A percentile compares a stretch with the other conserved stretches of the same genome.
Evolutionary conservation across 2,113 vertebrate species (phyloP).

Genomic region (Catagonus wagneri): DNA sequence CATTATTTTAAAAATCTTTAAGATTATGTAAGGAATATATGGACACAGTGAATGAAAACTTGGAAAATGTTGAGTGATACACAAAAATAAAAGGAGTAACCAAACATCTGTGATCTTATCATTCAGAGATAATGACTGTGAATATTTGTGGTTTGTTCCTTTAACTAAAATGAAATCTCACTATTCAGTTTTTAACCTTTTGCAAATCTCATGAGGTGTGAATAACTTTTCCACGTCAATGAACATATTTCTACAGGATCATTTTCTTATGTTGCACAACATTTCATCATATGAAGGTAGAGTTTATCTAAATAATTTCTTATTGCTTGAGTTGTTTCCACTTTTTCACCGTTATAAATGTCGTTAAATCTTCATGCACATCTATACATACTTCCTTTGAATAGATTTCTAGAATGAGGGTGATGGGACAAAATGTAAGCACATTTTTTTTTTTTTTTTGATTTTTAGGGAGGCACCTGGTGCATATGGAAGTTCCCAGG

Average conservation of each 20-base stretch:
- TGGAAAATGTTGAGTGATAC: background rate
- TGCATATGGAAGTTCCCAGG: too few relatives aligned
- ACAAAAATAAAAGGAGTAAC: slow-evolving; percentile 24
- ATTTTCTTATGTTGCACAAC: background rate
- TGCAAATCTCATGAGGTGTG: background rate
- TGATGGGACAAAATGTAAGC: background rate
- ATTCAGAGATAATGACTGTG: background rate
- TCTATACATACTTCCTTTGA: slow-evolving; percentile 8
- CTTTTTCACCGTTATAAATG: slow-evolving; percentile 31
- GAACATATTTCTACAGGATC: background rate
- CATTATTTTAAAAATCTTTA: slow-evolving; percentile 21
- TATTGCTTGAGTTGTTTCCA: slow-evolving; percentile 2
- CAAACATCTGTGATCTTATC: background rate
- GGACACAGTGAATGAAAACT: background rate
- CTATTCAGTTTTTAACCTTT: background rate
- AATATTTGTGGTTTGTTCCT: background rate
- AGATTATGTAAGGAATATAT: slow-evolving; percentile 33
- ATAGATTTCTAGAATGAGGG: background rate
- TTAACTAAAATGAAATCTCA: slow-evolving; percentile 25
- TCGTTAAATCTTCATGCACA: slow-evolving; percentile 14
- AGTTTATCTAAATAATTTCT: background rate
- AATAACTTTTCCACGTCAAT: background rate
- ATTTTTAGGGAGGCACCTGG: too few relatives aligned
- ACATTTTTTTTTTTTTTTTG: background rate
- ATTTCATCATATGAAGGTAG: background rate